Percentiles rank a stretch among this genome's conserved stretches.
phyloP scores from a whole-genome alignment of 2,888 invertebrate species.

The Ceriagrion tenellum region DNA sequence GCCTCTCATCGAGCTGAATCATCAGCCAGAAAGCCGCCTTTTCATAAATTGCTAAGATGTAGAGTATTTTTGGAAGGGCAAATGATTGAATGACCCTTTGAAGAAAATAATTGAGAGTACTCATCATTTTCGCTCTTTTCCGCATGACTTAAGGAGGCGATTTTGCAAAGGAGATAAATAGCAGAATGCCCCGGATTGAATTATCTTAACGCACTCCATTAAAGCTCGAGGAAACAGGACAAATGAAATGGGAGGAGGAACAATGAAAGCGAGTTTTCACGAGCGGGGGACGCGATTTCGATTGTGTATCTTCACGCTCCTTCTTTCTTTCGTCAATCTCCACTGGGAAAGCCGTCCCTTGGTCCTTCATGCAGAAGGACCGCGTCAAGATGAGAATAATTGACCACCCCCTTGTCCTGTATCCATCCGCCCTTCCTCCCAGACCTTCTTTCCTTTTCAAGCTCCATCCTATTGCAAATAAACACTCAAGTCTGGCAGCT shows the following conservation, averaged over 20 bases:
- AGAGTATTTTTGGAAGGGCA: not conserved
- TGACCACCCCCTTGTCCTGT: conserved; percentile 11
- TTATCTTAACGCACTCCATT: conserved; percentile 27
- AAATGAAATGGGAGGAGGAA: not conserved
- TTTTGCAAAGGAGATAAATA: not conserved
- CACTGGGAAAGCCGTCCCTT: not conserved
- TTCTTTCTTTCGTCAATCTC: not conserved
- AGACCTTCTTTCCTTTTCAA: not conserved
- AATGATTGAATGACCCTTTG: conserved; percentile 31
- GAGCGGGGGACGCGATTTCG: not conserved
- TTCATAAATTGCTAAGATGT: not conserved
- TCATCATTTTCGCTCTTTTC: not conserved
- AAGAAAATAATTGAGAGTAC: not conserved
- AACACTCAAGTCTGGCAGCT: not conserved
- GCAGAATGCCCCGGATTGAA: not conserved
- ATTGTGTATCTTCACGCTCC: not conserved
- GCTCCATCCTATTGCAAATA: not conserved
- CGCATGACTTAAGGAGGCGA: not conserved
- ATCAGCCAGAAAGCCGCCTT: not conserved
- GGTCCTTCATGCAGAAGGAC: conserved; percentile 31
- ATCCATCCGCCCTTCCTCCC: not conserved
- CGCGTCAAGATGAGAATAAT: not conserved
- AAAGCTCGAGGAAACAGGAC: not conserved
- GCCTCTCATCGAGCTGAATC: not conserved
- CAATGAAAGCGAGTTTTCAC: not conserved